Base-by-base conservation (phyloP, 2,888 invertebrate species). In the Lypha dubia region DNA sequence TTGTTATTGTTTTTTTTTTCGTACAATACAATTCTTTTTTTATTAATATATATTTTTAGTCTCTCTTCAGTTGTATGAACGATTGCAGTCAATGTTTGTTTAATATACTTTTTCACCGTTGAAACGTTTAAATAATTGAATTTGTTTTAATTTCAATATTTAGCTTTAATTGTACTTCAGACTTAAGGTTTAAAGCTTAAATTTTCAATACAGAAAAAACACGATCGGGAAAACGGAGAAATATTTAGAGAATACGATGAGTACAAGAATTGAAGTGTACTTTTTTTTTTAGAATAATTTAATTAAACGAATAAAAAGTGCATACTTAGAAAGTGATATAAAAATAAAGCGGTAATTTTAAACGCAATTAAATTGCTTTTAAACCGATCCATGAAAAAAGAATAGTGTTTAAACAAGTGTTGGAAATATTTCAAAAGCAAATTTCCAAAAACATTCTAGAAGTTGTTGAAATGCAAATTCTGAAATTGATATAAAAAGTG, bases 51-150 rank as follows among this genome's bases (percentile, higher is more conserved):
- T 51, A 60, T 9, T 51, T 38, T 77, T 70, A 75, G 53, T 70
- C 65, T 84, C 80, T 73, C 67, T 41, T 62, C 51, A 70, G 38
- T 71, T 62, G 44, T 60, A 73, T 67, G 15, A 67, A 24, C 68
- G 65, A 68, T 84, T 80, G 80, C 65, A 73, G 49, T 79, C 79
- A 58, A 71, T 73, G 58, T 67, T 58, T 65, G n/a, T 58, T 56
- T 28, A 3, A 22, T 46, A 56, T 56, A 28, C 24, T 65, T 74
- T 63, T 46, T 53, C n/a, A n/a, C 32, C 22, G 35, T 73, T 84
- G 73, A 38, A 28, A 41, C 68, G 24, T 68, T 80, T 60, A 49
- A 41, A 35, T 20, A 17, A 46, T 17, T 28, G 38, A 9, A 8
- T 13, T 32, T 49, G 63, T 24, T 35, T 63, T 63, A 32, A 63